Conservation (phyloP, 2,888 invertebrate species). For the Opisthograptis luteolata region DNA sequence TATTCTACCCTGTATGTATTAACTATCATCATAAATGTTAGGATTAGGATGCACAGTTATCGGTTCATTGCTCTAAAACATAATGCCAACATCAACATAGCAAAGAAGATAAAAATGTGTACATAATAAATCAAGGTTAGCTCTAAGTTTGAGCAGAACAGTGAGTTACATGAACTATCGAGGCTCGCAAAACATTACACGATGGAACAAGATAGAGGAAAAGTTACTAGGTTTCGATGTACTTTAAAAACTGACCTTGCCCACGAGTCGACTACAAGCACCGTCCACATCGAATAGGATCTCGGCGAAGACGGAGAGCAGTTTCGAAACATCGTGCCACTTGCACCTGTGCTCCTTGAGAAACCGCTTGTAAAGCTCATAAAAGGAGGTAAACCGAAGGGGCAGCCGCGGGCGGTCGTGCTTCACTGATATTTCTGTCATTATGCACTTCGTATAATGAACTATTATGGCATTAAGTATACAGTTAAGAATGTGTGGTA, state of each 20-base stretch:
- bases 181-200: conserved; percentile 3
- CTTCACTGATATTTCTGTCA: conserved; percentile 70
- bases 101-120: conserved; percentile 21
- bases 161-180: conserved; percentile 14
- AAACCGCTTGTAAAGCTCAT: conserved; percentile 75
- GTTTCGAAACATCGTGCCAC: conserved; percentile 79
- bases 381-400: conserved; percentile 69
- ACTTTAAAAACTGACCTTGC: conserved; percentile 71
- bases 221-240: conserved; percentile 4
- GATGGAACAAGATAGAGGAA: not conserved
- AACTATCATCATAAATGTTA: not conserved
- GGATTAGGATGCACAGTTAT: conserved; percentile 1
- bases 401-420: conserved; percentile 60
- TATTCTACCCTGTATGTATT: no score
- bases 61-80: conserved; percentile 7
- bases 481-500: conserved; percentile 33
- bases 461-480: conserved; percentile 34
- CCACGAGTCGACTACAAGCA: conserved; percentile 67
- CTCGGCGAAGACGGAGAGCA: conserved; percentile 72
- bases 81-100: not conserved
- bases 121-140: conserved; percentile 1
- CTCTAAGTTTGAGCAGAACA: conserved; percentile 2
- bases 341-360: conserved; percentile 79
- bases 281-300: conserved; percentile 78
- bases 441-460: conserved; percentile 55